Conservation (phyloP, 2,888 invertebrate genomes). For the Cheilosia scutellata region DNA sequence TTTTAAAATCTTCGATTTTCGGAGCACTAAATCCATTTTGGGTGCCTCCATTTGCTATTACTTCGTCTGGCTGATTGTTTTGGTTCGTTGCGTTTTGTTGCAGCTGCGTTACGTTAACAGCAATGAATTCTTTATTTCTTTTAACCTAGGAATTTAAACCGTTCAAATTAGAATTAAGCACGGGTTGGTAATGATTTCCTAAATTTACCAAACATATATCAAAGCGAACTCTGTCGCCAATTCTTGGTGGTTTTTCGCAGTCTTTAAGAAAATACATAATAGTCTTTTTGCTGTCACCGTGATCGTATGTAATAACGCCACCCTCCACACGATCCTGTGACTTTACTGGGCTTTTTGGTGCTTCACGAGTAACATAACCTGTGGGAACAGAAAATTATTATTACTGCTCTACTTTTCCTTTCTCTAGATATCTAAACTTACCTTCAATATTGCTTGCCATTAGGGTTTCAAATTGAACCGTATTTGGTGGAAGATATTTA, state of each 20-base stretch:
- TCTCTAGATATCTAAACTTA: background rate
- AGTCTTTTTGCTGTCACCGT: constrained; percentile 92
- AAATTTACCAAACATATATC: constrained; percentile 90
- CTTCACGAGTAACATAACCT: constrained; percentile 84
- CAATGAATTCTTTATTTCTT: constrained; percentile 93
- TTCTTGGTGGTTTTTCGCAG: constrained; percentile 93
- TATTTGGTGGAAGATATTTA: constrained; percentile 92
- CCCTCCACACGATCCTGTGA: constrained; percentile 86
- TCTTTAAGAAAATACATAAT: constrained; percentile 94
- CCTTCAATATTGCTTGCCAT: constrained; percentile 91
- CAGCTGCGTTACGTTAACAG: constrained; percentile 88
- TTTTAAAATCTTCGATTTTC: constrained; percentile 82
- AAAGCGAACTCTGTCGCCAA: constrained; percentile 95
- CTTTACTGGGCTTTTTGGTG: constrained; percentile 85
- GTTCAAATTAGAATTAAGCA: background rate
- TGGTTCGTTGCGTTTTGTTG: constrained; percentile 75
- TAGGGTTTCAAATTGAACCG: constrained; percentile 94
- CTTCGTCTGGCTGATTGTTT: constrained; percentile 74
- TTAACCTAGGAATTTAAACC: constrained; percentile 86
- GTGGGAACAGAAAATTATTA: background rate
- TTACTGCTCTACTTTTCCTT: background rate
- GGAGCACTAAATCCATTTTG: constrained; percentile 79
- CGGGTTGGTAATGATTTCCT: background rate
- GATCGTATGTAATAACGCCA: constrained; percentile 90
- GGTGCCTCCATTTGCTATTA: constrained; percentile 76